These are phyloP conservation scores for Dicyrtoma fusca DNA, from an alignment of 2,888 invertebrate genomes.

Conservation along the genomic window DNA sequence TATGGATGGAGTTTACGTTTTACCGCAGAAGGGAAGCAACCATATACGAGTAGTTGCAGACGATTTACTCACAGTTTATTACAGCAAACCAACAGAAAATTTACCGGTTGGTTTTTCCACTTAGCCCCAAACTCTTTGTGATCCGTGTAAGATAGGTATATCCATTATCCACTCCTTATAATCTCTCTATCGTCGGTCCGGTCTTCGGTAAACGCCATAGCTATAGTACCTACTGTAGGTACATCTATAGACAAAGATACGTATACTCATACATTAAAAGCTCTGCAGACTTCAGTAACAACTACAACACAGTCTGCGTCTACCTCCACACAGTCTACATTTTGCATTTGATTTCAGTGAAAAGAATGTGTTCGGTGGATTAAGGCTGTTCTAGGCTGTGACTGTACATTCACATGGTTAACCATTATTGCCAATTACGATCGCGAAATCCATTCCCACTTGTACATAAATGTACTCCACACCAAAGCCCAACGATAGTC, in stretches of 20 bases:
- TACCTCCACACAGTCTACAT: no score
- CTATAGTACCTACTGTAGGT: no score
- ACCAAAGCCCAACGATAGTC: conserved; percentile 17
- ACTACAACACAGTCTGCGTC: no score
- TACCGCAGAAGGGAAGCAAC: neutral
- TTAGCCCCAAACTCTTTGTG: neutral
- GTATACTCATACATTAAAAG: no score
- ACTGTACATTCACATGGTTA: conserved; percentile 42
- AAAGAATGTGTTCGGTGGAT: neutral
- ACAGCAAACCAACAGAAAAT: conserved; percentile 1
- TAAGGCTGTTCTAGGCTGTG: neutral
- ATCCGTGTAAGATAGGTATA: neutral
- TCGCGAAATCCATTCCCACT: conserved; percentile 50
- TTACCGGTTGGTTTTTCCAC: neutral
- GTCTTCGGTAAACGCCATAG: no score
- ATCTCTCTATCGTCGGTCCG: neutral
- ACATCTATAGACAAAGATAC: neutral
- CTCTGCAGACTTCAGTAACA: no score
- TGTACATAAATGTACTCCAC: conserved; percentile 1
- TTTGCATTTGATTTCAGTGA: no score
- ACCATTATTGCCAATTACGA: conserved; percentile 53
- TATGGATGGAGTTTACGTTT: no score
- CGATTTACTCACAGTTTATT: neutral
- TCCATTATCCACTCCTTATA: neutral
- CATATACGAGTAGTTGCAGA: neutral